Percentiles rank a stretch among this genome's conserved stretches.
Evolutionary conservation across 2,797 vertebrate genomes (phyloP).

Genomic region (Alouatta caraya): DNA sequence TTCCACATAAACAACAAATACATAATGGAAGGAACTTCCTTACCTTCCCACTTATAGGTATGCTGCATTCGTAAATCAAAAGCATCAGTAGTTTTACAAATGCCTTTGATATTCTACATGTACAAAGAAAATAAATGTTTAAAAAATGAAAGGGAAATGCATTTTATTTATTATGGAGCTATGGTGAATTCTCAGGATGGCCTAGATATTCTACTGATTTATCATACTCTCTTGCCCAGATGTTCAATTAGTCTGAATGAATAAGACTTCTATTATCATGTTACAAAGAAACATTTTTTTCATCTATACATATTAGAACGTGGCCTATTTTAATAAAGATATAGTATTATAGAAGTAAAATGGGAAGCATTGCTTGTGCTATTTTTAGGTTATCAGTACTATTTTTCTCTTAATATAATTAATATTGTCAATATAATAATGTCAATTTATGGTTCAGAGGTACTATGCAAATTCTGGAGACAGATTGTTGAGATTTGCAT

Average conservation of each 20-base stretch:
- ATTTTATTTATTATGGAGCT: background rate
- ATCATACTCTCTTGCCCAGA: background rate
- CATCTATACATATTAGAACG: background rate
- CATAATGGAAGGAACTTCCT: background rate
- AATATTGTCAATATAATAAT: too few relatives aligned
- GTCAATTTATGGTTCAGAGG: background rate
- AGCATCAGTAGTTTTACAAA: background rate
- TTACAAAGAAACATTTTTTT: background rate
- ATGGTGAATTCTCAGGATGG: background rate
- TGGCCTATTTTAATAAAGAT: background rate
- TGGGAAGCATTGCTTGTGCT: background rate
- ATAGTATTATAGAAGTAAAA: background rate
- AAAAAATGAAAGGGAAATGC: background rate
- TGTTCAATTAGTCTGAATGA: background rate
- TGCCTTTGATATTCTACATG: background rate
- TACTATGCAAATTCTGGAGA: background rate
- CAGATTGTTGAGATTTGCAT: background rate
- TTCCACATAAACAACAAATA: background rate
- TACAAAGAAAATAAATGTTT: background rate
- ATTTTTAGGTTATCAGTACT: background rate
- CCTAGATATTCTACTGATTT: background rate
- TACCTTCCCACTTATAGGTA: background rate
- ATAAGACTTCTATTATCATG: background rate
- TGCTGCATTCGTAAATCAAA: background rate
- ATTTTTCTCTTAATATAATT: background rate